Percentiles rank a stretch among this genome's conserved stretches.
These are phyloP conservation scores for Sturmia bella DNA, from an alignment of 2,888 invertebrate genomes.

Conservation along the genomic window DNA sequence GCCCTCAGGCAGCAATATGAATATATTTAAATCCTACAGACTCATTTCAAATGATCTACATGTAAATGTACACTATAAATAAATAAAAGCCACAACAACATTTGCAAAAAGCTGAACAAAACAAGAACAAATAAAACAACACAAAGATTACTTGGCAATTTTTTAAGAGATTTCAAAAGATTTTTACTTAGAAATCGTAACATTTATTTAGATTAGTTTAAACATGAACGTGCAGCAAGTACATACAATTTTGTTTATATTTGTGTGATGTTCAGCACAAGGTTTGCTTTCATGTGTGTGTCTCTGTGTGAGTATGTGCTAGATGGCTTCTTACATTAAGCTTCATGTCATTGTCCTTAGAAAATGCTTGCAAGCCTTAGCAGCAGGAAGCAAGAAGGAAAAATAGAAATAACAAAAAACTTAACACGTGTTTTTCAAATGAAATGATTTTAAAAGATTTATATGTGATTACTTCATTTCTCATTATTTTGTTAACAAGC, in stretches of 20 bases:
- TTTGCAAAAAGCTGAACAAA: constrained; percentile 23
- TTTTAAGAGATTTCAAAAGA: constrained; percentile 63
- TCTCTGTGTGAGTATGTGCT: not conserved
- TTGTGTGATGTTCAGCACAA: not conserved
- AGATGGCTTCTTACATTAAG: constrained; percentile 16
- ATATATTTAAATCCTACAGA: not conserved
- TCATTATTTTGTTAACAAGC: constrained; percentile 26
- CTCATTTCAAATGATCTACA: constrained; percentile 33
- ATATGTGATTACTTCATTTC: constrained; percentile 20
- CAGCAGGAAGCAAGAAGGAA: constrained; percentile 6
- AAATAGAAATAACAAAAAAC: not conserved
- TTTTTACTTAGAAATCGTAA: constrained; percentile 65
- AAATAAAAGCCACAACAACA: constrained; percentile 39
- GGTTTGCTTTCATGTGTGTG: not conserved
- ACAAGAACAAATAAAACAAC: constrained; percentile 38
- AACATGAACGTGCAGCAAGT: constrained; percentile 33
- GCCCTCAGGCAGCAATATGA: not conserved
- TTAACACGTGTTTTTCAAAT: constrained; percentile 36
- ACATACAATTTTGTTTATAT: not conserved
- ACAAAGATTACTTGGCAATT: constrained; percentile 64
- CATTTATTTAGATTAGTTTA: constrained; percentile 67
- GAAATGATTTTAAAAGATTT: constrained; percentile 27
- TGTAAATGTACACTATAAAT: constrained; percentile 18
- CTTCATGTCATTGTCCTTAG: constrained; percentile 44
- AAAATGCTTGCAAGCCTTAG: constrained; percentile 29